A percentile compares a stretch with the other conserved stretches of the same genome.
Evolutionary conservation across 2,797 vertebrate species (phyloP).

Genomic region (Protonibea diacanthus): DNA sequence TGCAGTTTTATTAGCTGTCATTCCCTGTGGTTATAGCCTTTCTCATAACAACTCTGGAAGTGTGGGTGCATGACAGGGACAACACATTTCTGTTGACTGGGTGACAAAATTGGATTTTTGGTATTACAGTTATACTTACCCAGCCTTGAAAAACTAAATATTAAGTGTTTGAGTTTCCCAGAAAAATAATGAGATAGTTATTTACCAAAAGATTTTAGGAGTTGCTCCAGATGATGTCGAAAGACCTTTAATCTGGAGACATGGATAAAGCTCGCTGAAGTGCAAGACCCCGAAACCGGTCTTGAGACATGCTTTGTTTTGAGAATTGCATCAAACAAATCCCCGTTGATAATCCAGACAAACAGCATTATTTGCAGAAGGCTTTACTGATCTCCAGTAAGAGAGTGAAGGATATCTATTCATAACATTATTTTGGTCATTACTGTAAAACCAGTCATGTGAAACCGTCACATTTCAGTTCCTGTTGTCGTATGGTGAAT

Average conservation of each 20-base stretch:
- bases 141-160: constrained; percentile 20
- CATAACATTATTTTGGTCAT: neutral
- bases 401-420: too few relatives aligned
- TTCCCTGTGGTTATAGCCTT: constrained; percentile 2
- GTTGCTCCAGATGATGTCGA: neutral
- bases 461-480: neutral
- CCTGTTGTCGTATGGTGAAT: neutral
- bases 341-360: too few relatives aligned
- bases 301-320: neutral
- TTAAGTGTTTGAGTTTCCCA: neutral
- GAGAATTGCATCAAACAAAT: neutral
- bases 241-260: neutral
- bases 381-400: too few relatives aligned
- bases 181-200: neutral
- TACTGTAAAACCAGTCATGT: neutral
- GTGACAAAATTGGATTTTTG: constrained; percentile 30
- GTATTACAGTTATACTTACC: constrained; percentile 8
- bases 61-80: neutral
- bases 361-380: too few relatives aligned
- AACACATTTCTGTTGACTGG: constrained; percentile 12
- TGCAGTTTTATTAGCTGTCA: constrained; percentile 34
- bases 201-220: neutral
- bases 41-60: neutral
- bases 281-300: neutral
- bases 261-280: neutral